phyloP scores from a whole-genome alignment of 1,140 invertebrate species.

The Diachasma alloeum region DNA sequence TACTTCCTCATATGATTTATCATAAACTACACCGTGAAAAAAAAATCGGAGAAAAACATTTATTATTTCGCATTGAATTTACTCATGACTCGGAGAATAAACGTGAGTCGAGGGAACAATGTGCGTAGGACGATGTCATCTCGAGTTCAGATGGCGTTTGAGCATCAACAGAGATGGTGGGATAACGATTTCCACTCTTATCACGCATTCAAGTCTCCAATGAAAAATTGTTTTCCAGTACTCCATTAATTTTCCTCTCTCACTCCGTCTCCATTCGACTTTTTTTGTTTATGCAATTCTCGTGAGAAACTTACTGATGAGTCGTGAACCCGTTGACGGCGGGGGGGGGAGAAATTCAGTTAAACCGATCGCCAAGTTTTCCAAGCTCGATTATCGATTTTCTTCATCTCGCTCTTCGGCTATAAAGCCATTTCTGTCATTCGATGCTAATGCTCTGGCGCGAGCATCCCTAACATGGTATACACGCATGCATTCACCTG shows the following conservation, averaged over 20 bases:
- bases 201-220: constrained; percentile 5
- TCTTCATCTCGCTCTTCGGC: constrained; percentile 37
- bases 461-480: constrained; percentile 47
- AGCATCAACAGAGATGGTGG: not conserved
- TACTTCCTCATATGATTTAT: no score
- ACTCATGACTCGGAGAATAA: not conserved
- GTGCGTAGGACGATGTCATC: not conserved
- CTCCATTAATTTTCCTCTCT: not conserved
- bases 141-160: not conserved
- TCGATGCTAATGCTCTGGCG: constrained; percentile 41
- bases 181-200: constrained; percentile 4
- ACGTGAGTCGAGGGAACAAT: constrained; percentile 8
- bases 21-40: no score
- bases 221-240: not conserved
- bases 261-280: not conserved
- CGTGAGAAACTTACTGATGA: constrained; percentile 2
- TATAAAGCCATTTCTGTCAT: constrained; percentile 54
- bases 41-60: no score
- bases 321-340: no score
- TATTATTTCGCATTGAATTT: not conserved
- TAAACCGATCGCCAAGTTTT: not conserved
- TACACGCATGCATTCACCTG: constrained; percentile 29
- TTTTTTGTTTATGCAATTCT: not conserved
- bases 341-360: not conserved
- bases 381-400: constrained; percentile 38